These are phyloP conservation scores for Poeciliopsis gracilis DNA, from an alignment of 2,797 vertebrate species.

Conservation along the genomic window DNA sequence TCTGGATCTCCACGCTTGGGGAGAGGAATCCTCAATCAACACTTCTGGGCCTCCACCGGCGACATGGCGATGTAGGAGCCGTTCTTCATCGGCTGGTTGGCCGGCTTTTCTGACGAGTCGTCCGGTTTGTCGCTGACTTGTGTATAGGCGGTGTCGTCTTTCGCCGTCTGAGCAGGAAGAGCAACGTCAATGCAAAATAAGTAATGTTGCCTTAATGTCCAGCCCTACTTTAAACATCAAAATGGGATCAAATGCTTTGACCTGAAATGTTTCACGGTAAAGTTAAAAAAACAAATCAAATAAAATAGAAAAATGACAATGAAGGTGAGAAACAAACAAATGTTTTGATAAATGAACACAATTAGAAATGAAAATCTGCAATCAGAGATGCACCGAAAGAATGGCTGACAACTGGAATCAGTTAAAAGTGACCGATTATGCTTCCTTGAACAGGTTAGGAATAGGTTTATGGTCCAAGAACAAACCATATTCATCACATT, in stretches of 20 bases:
- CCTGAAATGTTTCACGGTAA: conserved; percentile 52
- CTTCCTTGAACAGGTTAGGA: too few relatives aligned
- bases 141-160: conserved; percentile 85
- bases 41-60: conserved; percentile 84
- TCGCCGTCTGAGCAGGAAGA: conserved; percentile 72
- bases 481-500: too few relatives aligned
- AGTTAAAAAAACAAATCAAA: conserved; percentile 33
- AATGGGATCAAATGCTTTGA: conserved; percentile 40
- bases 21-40: conserved; percentile 72
- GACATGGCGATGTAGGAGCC: conserved; percentile 87
- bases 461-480: too few relatives aligned
- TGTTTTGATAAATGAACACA: conserved; percentile 44
- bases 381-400: conserved; percentile 6
- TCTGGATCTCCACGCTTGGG: conserved; percentile 47
- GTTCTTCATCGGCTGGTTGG: conserved; percentile 76
- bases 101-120: conserved; percentile 71
- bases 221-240: not conserved
- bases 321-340: conserved; percentile 38
- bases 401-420: not conserved
- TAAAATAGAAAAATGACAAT: not conserved
- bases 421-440: not conserved
- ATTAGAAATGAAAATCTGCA: conserved; percentile 49
- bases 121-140: conserved; percentile 83
- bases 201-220: not conserved
- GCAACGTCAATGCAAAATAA: conserved; percentile 28